Percentiles rank a stretch among this genome's conserved stretches.
Conservation (phyloP, 2,888 invertebrate genomes). For the Hipparchia sbordonii region DNA sequence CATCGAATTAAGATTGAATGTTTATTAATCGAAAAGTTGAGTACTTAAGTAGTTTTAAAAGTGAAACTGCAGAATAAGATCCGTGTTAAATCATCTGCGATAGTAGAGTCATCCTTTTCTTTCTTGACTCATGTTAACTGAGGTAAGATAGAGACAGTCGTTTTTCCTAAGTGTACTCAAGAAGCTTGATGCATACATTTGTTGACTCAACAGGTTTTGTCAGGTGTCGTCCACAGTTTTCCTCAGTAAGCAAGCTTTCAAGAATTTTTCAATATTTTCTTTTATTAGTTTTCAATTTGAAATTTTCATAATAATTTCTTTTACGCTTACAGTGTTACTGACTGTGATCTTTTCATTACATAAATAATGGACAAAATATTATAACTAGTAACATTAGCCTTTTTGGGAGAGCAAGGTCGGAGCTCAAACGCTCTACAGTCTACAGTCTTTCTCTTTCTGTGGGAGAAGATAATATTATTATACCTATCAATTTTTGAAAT, state of each 20-base stretch:
- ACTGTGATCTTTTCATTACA: no score
- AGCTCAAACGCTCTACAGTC: no score
- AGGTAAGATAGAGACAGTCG: conserved; percentile 54
- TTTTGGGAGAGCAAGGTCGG: no score
- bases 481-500: no score
- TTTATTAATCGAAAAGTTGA: conserved; percentile 39
- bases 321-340: no score
- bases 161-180: conserved; percentile 46
- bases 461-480: background rate
- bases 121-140: conserved; percentile 33
- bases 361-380: no score
- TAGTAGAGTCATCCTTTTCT: conserved; percentile 52
- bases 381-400: no score
- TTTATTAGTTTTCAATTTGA: no score
- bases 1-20: conserved; percentile 43
- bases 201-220: conserved; percentile 77
- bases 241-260: conserved; percentile 25
- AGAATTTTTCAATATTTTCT: background rate
- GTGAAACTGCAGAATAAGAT: conserved; percentile 46
- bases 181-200: conserved; percentile 64
- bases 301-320: no score
- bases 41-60: conserved; percentile 38
- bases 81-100: conserved; percentile 56
- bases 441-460: no score
- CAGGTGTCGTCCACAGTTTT: conserved; percentile 60